phyloP scores from a whole-genome alignment of 2,797 vertebrate genomes.

The Tenualosa thibaudeaui region DNA sequence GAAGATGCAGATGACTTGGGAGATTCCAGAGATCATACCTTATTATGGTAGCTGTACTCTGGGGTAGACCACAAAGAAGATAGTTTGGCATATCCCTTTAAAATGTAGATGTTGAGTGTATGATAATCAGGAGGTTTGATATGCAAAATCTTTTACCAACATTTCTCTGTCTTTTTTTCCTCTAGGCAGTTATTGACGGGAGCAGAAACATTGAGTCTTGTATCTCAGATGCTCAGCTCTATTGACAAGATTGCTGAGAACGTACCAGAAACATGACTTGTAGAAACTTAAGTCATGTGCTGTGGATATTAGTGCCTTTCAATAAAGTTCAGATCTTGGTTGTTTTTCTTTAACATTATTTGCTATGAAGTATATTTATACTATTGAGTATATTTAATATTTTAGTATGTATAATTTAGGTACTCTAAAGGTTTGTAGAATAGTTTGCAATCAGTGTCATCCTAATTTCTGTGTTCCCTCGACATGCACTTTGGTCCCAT shows the following conservation, averaged over 20 bases:
- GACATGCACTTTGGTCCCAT: neutral
- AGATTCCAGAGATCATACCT: too few species aligned
- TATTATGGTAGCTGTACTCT: too few species aligned
- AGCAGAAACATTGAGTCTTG: conserved; percentile 72
- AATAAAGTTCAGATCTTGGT: neutral
- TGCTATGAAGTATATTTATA: neutral
- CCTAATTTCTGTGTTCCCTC: neutral
- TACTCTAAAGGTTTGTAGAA: neutral
- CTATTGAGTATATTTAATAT: neutral
- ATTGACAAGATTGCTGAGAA: conserved; percentile 80
- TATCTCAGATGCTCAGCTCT: conserved; percentile 84
- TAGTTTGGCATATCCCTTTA: neutral
- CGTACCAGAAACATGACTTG: neutral
- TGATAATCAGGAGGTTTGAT: neutral
- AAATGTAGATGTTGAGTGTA: neutral
- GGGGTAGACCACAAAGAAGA: too few species aligned
- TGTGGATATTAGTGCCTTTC: neutral
- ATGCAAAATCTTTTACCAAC: neutral
- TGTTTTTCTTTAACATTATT: neutral
- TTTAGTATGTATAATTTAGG: neutral
- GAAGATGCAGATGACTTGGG: neutral
- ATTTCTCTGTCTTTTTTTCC: conserved; percentile 19
- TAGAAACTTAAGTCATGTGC: neutral
- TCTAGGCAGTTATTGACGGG: conserved; percentile 78
- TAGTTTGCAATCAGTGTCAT: neutral